Evolutionary conservation across 2,797 vertebrate genomes (phyloP), one percentile per base, ranked within the genome.

Genomic region (Mus minutoides): DNA sequence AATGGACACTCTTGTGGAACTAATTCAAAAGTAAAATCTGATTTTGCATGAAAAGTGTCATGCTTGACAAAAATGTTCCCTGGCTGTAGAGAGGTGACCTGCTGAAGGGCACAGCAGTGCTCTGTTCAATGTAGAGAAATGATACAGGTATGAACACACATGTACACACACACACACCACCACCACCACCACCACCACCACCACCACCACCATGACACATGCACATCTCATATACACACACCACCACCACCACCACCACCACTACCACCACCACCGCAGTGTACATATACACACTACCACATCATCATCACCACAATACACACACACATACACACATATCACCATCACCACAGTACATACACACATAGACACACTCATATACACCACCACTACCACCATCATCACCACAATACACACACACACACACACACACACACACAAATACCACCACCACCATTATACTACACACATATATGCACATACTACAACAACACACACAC

Each of bases 11-110:
- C 90, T 56, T 40, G 64, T 64, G 67, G 86, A 89, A 71, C 26
- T 77, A 49, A 85, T 67, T 80, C 88, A 86, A 89, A 94, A 94
- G 54, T 62, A 88, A 90, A 87, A 92, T 73, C 16, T 91, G 64
- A 94, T 90, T 95, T 90, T 69, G 79, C 90, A 83, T 86, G 73
- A 77, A 84, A 77, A 94, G 2, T 37, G 80, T 94, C 58, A n/a
- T 62, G 90, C 82, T 52, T 56, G 40, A 58, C 17, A 24, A 37
- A 21, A 46, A 69, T 88, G 80, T 93, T 92, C 87, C 37, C 83
- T 37, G 40, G 43, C 69, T 56, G n/a, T 43, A 56, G 46, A 43
- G 77, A 93, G 52, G 52, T 52, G 56, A 71, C 7, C 77, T 43
- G 84, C n/a, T 40, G 64, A 64, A 17, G 21, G 90, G n/a, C 58